Conservation (phyloP, 2,797 vertebrate species). For the Enteromius trimaculatus region DNA sequence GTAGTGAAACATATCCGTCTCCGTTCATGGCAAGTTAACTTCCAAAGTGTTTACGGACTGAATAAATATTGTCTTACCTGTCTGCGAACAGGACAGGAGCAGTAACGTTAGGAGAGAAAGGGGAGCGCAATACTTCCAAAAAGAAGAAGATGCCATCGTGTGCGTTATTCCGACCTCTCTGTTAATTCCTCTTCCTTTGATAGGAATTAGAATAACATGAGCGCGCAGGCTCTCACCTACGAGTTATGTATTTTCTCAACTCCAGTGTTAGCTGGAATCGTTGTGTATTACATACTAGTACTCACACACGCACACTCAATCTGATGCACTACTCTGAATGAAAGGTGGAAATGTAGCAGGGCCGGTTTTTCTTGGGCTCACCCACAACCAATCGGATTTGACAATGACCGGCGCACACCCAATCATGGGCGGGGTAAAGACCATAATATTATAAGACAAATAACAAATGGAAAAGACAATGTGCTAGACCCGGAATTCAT, state of each 20-base stretch:
- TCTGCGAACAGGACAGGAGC: conserved; percentile 68
- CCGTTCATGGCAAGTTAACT: conserved; percentile 12
- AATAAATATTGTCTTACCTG: conserved; percentile 73
- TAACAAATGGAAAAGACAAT: not conserved
- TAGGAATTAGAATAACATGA: conserved; percentile 72
- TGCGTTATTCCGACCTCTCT: conserved; percentile 65
- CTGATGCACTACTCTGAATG: conserved; percentile 44
- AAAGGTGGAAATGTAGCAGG: conserved; percentile 54
- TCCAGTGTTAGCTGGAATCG: conserved; percentile 58
- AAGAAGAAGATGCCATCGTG: conserved; percentile 72
- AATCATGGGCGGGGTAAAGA: conserved; percentile 62
- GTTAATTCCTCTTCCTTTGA: conserved; percentile 69
- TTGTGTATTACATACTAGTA: conserved; percentile 67
- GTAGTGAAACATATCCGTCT: not conserved
- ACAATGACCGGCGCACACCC: conserved; percentile 70
- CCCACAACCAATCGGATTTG: conserved; percentile 69
- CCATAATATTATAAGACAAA: conserved; percentile 22
- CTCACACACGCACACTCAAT: conserved; percentile 57
- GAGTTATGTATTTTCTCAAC: conserved; percentile 48
- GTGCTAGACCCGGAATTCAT: not conserved
- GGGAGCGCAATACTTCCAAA: conserved; percentile 79
- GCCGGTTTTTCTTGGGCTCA: conserved; percentile 69
- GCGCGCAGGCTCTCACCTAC: conserved; percentile 73
- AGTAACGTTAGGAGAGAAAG: conserved; percentile 65
- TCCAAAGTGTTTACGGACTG: conserved; percentile 12